A percentile compares a stretch with the other conserved stretches of the same genome.
phyloP scores from a whole-genome alignment of 2,113 vertebrate genomes.

The Peromyscus maniculatus region DNA sequence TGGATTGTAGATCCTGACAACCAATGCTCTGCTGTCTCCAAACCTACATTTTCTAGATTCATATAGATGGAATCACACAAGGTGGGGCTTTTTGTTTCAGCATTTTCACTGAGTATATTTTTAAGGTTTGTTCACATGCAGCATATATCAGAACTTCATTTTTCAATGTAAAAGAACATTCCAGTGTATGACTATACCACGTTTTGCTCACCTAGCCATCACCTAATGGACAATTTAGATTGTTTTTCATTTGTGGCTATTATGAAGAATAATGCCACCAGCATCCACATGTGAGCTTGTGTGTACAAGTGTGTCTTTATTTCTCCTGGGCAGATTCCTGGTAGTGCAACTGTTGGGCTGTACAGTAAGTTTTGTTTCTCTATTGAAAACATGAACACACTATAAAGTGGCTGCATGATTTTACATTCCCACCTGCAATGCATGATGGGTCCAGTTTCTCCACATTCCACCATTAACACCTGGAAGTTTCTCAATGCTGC shows the following conservation, averaged over 20 bases:
- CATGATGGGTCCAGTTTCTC: neutral
- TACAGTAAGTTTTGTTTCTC: neutral
- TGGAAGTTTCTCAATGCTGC: neutral
- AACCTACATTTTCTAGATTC: conserved; percentile 23
- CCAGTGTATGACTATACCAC: neutral
- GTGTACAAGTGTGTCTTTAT: neutral
- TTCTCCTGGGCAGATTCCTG: neutral
- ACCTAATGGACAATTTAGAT: neutral
- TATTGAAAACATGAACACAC: neutral
- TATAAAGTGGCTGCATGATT: neutral
- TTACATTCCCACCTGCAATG: neutral
- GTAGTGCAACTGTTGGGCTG: neutral
- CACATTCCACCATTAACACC: neutral
- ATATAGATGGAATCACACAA: neutral
- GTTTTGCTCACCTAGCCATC: neutral
- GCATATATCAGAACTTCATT: neutral
- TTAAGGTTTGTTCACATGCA: neutral
- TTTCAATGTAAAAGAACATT: neutral
- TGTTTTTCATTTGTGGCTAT: neutral
- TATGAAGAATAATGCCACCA: too few species aligned
- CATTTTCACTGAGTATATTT: neutral
- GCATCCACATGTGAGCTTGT: neutral
- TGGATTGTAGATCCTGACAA: neutral
- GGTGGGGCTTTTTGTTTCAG: neutral
- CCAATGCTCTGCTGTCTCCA: neutral